Evolutionary conservation across 2,113 vertebrate genomes (phyloP).

Genomic region (Hoplias malabaricus): DNA sequence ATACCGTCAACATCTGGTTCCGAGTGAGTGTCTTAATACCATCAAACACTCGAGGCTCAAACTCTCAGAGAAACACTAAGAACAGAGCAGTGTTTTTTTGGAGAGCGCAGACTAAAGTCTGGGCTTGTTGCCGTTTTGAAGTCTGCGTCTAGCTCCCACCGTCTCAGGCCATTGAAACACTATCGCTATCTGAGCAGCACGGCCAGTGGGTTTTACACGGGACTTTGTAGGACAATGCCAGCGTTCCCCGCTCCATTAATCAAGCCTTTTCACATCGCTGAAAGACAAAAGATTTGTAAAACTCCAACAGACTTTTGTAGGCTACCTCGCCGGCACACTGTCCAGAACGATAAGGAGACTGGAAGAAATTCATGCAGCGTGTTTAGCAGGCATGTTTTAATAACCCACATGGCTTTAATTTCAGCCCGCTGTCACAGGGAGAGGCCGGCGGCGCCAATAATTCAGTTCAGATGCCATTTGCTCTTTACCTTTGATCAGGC

Average conservation of each 20-base stretch:
- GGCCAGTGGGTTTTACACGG: not conserved
- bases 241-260: conserved; percentile 9
- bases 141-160: not conserved
- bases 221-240: not conserved
- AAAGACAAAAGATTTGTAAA: conserved; percentile 2
- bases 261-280: not conserved
- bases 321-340: not conserved
- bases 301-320: not conserved
- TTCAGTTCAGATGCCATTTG: conserved; percentile 36
- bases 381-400: conserved; percentile 5
- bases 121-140: not conserved
- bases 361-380: not conserved
- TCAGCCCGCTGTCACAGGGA: conserved; percentile 1
- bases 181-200: not conserved
- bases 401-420: conserved; percentile 33
- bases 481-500: conserved; percentile 22
- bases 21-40: not conserved
- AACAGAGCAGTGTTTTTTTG: not conserved
- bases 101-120: not conserved
- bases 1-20: conserved; percentile 9
- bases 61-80: not conserved
- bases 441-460: conserved; percentile 11
- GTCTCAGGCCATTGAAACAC: not conserved
- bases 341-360: not conserved
- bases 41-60: not conserved